Evolutionary conservation across 2,888 invertebrate species (phyloP).

Genomic region (Sinodicranocentrus sp.): DNA sequence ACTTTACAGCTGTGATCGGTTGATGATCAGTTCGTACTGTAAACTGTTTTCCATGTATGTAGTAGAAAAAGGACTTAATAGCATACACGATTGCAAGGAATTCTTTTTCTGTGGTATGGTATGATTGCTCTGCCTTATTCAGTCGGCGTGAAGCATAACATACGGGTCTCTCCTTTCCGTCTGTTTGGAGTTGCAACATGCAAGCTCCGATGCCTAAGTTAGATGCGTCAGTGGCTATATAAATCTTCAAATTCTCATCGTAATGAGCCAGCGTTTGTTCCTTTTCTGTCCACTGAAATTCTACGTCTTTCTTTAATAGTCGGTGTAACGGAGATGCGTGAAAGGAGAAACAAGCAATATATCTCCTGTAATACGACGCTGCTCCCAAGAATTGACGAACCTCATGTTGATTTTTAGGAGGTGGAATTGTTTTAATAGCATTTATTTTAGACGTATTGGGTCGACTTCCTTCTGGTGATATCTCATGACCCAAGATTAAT

Average conservation of each 20-base stretch:
- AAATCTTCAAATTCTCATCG: constrained; percentile 63
- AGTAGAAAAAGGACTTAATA: constrained; percentile 69
- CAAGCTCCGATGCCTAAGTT: constrained; percentile 75
- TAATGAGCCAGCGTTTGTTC: constrained; percentile 64
- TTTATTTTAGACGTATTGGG: constrained; percentile 75
- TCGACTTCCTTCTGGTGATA: constrained; percentile 76
- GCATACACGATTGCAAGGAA: constrained; percentile 72
- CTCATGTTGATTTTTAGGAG: constrained; percentile 73
- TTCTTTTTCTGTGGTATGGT: constrained; percentile 68
- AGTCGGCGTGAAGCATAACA: constrained; percentile 60
- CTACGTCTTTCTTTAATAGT: constrained; percentile 72
- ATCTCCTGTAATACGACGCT: constrained; percentile 77
- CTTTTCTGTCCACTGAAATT: constrained; percentile 64
- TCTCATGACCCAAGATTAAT: constrained; percentile 77
- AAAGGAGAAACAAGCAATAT: constrained; percentile 75
- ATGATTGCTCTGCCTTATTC: constrained; percentile 44
- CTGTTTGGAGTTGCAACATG: constrained; percentile 70
- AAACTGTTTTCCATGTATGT: constrained; percentile 70
- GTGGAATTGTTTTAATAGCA: constrained; percentile 74
- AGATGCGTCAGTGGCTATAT: constrained; percentile 76
- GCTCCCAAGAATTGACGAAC: constrained; percentile 77
- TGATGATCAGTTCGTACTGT: constrained; percentile 70
- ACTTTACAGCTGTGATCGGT: constrained; percentile 60
- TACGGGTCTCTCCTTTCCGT: constrained; percentile 57
- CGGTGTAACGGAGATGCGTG: constrained; percentile 75